phyloP scores from a whole-genome alignment of 1,140 invertebrate genomes.

The Belonocnema kinseyi region DNA sequence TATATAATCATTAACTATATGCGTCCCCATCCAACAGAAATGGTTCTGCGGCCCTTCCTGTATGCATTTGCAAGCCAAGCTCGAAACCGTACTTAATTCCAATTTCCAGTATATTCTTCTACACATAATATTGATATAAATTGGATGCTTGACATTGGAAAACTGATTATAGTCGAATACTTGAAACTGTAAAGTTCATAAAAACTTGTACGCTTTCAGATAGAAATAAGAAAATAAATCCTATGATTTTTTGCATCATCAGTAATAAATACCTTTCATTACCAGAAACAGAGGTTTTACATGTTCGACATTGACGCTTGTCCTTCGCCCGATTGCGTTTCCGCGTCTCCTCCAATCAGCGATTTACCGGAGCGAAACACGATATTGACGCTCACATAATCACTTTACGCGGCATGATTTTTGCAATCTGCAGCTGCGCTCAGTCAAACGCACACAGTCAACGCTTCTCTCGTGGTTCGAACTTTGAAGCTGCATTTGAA shows the following conservation, averaged over 20 bases:
- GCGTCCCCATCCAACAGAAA: too few species aligned
- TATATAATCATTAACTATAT: too few species aligned
- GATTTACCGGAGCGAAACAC: slow-evolving; percentile 16
- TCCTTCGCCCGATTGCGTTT: not conserved
- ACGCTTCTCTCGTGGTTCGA: not conserved
- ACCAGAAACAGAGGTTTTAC: not conserved
- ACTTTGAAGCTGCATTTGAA: not conserved
- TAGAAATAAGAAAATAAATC: not conserved
- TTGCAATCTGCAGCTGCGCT: slow-evolving; percentile 2
- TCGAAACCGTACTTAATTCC: too few species aligned
- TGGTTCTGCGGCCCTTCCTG: too few species aligned
- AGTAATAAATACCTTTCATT: not conserved
- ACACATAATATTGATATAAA: too few species aligned
- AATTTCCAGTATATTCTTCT: too few species aligned
- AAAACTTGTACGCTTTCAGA: not conserved
- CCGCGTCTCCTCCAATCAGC: slow-evolving; percentile 30
- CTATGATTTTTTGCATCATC: not conserved
- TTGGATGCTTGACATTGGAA: not conserved
- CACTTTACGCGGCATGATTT: slow-evolving; percentile 17
- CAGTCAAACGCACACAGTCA: not conserved
- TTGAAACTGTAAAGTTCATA: not conserved
- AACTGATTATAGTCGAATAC: not conserved
- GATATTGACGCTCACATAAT: slow-evolving; percentile 13
- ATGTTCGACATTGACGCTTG: not conserved
- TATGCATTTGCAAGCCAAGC: too few species aligned